Conservation (phyloP, 2,113 vertebrate species). For the Benitochromis conjunctus region DNA sequence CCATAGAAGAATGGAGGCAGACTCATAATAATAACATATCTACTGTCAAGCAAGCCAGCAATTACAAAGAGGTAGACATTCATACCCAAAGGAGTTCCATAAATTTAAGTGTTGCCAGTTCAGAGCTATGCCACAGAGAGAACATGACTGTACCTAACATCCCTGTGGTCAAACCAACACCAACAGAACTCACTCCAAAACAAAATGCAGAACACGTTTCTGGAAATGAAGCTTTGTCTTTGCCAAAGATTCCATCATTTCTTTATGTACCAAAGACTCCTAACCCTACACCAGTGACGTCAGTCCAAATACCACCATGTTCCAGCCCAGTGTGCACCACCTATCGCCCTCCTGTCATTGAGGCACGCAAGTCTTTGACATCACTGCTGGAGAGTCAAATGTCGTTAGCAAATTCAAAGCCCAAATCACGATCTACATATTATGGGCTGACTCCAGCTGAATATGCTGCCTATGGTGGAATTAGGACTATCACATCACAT, state of each 20-base stretch:
- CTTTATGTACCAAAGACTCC: conserved; percentile 13
- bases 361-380: conserved; percentile 59
- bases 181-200: background rate
- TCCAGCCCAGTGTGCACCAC: background rate
- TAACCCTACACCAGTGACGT: background rate
- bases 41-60: background rate
- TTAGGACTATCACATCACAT: conserved; percentile 34
- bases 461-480: conserved; percentile 69
- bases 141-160: background rate
- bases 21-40: background rate
- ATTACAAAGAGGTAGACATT: conserved; percentile 13
- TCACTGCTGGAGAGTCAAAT: conserved; percentile 60
- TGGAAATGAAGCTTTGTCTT: conserved; percentile 12
- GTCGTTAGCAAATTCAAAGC: conserved; percentile 43
- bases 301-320: conserved; percentile 2
- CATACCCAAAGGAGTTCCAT: background rate
- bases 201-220: conserved; percentile 14
- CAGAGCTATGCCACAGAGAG: conserved; percentile 15
- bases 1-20: background rate
- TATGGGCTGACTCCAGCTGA: conserved; percentile 72
- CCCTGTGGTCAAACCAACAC: conserved; percentile 12
- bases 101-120: background rate
- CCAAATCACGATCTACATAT: conserved; percentile 66
- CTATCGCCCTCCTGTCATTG: conserved; percentile 40
- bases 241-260: conserved; percentile 54